A percentile compares a stretch with the other conserved stretches of the same genome.
Conservation (phyloP, 2,113 vertebrate genomes). For the Maccullochella peelii region DNA sequence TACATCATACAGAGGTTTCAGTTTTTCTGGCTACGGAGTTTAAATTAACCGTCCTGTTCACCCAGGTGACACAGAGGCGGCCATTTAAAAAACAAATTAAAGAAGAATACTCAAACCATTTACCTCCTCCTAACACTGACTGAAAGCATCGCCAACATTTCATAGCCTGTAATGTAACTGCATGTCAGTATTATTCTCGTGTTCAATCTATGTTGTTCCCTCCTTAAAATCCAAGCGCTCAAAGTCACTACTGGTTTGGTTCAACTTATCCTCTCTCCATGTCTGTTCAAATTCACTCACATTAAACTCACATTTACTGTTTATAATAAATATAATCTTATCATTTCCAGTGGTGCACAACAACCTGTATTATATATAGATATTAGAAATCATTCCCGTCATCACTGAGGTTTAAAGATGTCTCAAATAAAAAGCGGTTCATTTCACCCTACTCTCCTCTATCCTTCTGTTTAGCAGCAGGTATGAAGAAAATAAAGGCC, state of each 20-base stretch:
- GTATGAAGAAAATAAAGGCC: too few species aligned
- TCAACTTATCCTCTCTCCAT: background rate
- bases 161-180: background rate
- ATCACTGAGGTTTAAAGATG: constrained; percentile 5
- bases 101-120: background rate
- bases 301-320: background rate
- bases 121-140: background rate
- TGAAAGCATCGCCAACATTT: background rate
- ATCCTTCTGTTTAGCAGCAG: background rate
- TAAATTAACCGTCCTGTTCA: background rate
- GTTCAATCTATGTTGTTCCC: background rate
- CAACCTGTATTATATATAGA: background rate
- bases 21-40: background rate
- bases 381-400: background rate
- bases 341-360: background rate
- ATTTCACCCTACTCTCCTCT: background rate
- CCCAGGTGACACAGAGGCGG: background rate
- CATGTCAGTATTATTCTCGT: background rate
- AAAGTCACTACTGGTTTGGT: background rate
- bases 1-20: background rate
- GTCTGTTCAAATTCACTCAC: background rate
- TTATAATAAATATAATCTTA: background rate
- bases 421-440: too few species aligned
- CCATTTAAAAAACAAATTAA: background rate
- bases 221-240: background rate